Conservation (phyloP, 2,113 vertebrate species). For the Phrynosoma platyrhinos region DNA sequence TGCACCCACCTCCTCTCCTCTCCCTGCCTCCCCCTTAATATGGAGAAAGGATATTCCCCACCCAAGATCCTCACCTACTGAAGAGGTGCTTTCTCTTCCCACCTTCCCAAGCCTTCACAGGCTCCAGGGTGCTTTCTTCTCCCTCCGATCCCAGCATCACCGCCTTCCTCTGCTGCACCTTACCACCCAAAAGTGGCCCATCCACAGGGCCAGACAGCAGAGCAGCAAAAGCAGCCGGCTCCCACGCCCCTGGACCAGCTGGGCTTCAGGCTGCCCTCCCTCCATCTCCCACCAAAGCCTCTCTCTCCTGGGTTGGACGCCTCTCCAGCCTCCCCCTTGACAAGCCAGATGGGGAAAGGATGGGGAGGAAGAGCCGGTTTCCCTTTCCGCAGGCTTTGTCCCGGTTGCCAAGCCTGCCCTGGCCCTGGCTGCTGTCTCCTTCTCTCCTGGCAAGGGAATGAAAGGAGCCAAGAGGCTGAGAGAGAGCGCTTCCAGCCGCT, state of each 20-base stretch:
- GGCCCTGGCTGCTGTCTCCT: not conserved
- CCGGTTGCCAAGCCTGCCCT: not conserved
- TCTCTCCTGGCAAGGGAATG: not conserved
- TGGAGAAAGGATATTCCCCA: too few relatives aligned
- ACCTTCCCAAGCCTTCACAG: too few relatives aligned
- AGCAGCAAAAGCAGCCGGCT: too few relatives aligned
- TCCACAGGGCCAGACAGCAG: too few relatives aligned
- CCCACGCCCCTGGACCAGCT: conserved; percentile 1
- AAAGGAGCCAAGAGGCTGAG: not conserved
- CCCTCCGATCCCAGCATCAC: too few relatives aligned
- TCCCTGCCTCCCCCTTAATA: not conserved
- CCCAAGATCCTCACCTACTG: not conserved
- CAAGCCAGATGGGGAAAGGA: not conserved
- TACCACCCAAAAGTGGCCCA: too few relatives aligned
- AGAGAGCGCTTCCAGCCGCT: conserved; percentile 36
- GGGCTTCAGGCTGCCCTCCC: too few relatives aligned
- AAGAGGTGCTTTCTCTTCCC: not conserved
- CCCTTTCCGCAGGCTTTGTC: not conserved
- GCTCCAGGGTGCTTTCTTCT: too few relatives aligned
- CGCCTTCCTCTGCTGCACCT: not conserved
- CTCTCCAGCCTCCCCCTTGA: conserved; percentile 42
- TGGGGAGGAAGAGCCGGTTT: not conserved
- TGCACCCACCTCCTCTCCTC: not conserved
- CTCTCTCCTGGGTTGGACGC: conserved; percentile 4
- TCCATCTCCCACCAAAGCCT: conserved; percentile 42